Evolutionary conservation across 2,888 invertebrate species (phyloP), one percentile per base, ranked within the genome.

Genomic region (Drosophila rubida): DNA sequence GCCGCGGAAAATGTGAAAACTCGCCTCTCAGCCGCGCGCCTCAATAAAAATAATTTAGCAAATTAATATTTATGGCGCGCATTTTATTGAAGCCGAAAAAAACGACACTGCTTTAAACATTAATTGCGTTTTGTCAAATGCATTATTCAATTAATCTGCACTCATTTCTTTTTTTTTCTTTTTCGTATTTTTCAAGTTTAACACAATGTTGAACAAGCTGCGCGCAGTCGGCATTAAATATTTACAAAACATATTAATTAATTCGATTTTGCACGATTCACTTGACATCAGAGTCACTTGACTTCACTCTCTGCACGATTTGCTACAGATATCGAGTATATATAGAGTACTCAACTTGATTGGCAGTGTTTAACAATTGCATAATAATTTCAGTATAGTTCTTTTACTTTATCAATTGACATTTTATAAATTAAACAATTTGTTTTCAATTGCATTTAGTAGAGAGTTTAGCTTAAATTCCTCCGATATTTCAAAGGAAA

Each of bases 11-110:
- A 49, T 53, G 51, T 49, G 2, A 45, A 49, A 67, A 58, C 35
- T 62, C 53, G 8, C 30, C 39, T 69, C 2, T 7, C 14, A 30
- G 61, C 55, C 41, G 30, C 46, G 61, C 9, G n/a, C 13, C 30
- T 83, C 76, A 70, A 74, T 76, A 78, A 23, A 63, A 63, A 64
- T 62, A 64, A 80, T 78, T 80, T 73, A 78, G 65, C 78, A 83
- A 84, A 84, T 80, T 67, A 65, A 78, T 76, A 70, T 76, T 68
- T 70, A 78, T 80, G 69, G 69, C 77, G 37, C 39, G 45, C 60
- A 46, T 54, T 68, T 23, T 19, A 49, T 68, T 63, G 63, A 58
- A 55, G 50, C 60, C 60, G 44, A 57, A 45, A 35, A n/a, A n/a
- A n/a, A n/a, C n/a, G n/a, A 37, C 5, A 51, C 48, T 59, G 37